Conservation (phyloP, 1,140 invertebrate genomes). For the Diorhabda elongata region DNA sequence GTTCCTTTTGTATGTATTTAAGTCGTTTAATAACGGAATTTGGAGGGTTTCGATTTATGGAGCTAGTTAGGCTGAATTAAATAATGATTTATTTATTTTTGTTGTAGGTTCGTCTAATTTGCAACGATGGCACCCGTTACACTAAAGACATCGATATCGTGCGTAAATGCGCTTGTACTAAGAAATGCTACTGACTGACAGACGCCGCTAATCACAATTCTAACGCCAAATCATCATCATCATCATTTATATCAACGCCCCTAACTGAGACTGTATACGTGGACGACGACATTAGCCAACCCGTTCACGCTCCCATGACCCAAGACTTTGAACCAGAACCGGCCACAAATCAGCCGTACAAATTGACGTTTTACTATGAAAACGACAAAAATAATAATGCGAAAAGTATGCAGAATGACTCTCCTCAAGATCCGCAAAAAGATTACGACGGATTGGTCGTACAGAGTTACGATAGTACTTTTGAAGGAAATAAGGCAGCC, state of each 20-base stretch:
- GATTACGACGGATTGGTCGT: constrained; percentile 26
- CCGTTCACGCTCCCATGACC: constrained; percentile 26
- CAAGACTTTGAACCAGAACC: constrained; percentile 8
- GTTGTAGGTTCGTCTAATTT: constrained; percentile 76
- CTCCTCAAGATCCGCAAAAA: constrained; percentile 17
- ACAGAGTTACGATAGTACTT: constrained; percentile 21
- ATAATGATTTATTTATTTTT: constrained; percentile 7
- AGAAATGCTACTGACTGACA: constrained; percentile 70
- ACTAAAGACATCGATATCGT: constrained; percentile 95
- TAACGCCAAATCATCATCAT: constrained; percentile 31
- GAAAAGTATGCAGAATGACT: constrained; percentile 15
- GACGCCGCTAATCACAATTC: constrained; percentile 48
- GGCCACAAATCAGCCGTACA: constrained; percentile 15
- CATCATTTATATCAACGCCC: background rate
- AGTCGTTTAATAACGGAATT: too few relatives aligned
- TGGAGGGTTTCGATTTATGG: too few relatives aligned
- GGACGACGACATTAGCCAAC: constrained; percentile 17
- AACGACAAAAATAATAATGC: constrained; percentile 8
- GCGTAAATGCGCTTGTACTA: constrained; percentile 84
- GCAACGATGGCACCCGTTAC: constrained; percentile 86
- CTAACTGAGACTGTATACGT: constrained; percentile 23
- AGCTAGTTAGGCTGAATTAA: background rate
- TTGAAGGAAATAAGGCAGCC: constrained; percentile 15
- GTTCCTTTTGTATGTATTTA: too few relatives aligned
- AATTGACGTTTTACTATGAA: constrained; percentile 10